Conservation (phyloP, 92 coral and sea anemone genomes). For the Epizoanthus stellaris region DNA sequence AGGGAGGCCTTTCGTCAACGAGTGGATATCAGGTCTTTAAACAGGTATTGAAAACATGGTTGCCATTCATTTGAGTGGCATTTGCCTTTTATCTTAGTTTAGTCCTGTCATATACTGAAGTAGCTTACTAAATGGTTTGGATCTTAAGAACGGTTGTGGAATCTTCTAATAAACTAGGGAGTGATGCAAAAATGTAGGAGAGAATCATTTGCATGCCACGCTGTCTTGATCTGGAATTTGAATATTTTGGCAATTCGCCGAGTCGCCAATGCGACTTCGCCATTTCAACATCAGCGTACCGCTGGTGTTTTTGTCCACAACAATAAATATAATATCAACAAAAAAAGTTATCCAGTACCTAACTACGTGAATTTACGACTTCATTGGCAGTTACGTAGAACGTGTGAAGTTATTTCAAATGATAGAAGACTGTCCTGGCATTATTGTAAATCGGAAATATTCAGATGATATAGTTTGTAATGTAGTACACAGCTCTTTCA, state of each 20-base stretch:
- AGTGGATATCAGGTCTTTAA: background rate
- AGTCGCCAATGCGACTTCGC: background rate
- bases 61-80: background rate
- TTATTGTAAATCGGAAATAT: background rate
- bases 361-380: slow-evolving; percentile 7
- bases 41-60: background rate
- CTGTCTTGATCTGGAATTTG: no score
- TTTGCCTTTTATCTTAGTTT: background rate
- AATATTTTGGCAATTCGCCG: background rate
- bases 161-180: no score
- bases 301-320: slow-evolving; percentile 10
- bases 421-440: no score
- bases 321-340: background rate
- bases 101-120: background rate
- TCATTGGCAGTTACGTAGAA: background rate
- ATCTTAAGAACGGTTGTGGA: background rate
- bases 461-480: background rate
- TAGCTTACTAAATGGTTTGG: background rate
- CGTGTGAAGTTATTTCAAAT: background rate
- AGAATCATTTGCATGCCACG: no score
- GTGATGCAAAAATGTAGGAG: no score
- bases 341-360: background rate
- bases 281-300: background rate
- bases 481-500: background rate
- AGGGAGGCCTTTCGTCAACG: background rate